Percentiles rank a stretch among this genome's conserved stretches.
These are phyloP conservation scores for Stenchaetothrips biformis DNA, from an alignment of 2,888 invertebrate species.

Conservation along the genomic window DNA sequence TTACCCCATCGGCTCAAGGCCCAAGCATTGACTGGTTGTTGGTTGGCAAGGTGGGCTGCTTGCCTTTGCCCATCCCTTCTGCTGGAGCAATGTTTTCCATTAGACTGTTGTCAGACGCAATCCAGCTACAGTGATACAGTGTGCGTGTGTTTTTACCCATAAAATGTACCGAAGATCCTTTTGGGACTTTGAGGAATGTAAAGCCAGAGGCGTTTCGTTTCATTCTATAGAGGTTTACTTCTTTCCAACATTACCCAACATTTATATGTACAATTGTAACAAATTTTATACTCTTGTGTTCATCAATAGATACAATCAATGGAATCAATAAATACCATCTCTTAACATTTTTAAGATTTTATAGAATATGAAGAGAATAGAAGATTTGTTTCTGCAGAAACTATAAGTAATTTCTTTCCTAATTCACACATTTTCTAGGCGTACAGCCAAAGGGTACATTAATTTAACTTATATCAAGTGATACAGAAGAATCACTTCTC, in stretches of 20 bases:
- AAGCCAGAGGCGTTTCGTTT: not conserved
- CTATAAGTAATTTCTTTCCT: not conserved
- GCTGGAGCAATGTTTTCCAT: too few relatives aligned
- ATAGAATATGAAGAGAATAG: constrained; percentile 10
- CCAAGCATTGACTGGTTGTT: too few relatives aligned
- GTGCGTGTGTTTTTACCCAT: too few relatives aligned
- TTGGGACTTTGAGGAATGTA: not conserved
- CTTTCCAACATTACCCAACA: constrained; percentile 23
- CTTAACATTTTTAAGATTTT: constrained; percentile 3
- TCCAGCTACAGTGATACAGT: too few relatives aligned
- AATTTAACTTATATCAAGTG: not conserved
- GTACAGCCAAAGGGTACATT: constrained; percentile 11
- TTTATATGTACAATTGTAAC: constrained; percentile 2
- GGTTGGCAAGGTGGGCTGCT: too few relatives aligned
- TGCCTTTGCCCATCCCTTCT: too few relatives aligned
- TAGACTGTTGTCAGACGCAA: too few relatives aligned
- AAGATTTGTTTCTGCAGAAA: not conserved
- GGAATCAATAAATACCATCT: constrained; percentile 19
- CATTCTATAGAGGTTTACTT: not conserved
- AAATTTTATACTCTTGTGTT: constrained; percentile 18
- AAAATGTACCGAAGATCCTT: too few relatives aligned
- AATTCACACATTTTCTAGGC: not conserved
- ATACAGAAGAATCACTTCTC: constrained; percentile 6
- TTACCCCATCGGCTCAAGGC: too few relatives aligned
- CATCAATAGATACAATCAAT: constrained; percentile 19